Conservation (phyloP, 2,797 vertebrate genomes). For the Nasua narica region DNA sequence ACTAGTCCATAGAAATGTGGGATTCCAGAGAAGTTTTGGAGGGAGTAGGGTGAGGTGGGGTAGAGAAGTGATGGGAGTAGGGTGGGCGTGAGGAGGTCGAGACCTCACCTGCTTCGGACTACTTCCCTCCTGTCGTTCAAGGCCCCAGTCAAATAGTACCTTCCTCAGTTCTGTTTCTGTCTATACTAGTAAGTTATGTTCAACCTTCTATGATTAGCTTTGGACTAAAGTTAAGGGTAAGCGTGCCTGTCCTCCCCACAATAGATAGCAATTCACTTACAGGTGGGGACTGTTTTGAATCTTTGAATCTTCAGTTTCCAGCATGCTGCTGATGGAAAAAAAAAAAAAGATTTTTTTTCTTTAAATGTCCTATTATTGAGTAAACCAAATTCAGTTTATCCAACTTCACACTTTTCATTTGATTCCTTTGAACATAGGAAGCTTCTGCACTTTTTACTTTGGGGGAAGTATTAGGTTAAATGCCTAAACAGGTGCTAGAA, state of each 20-base stretch:
- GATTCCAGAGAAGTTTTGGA: not conserved
- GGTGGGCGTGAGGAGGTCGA: not conserved
- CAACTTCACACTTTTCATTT: not conserved
- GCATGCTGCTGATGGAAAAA: not conserved
- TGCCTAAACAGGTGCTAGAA: slow-evolving; percentile 9
- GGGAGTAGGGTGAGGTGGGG: not conserved
- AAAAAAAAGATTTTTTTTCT: not conserved
- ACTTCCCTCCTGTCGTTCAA: not conserved
- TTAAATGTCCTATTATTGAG: not conserved
- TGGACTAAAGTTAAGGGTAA: not conserved
- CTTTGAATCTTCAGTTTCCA: not conserved
- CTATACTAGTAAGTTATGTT: not conserved
- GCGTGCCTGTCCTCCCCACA: not conserved
- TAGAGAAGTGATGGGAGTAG: not conserved
- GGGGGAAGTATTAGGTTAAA: not conserved
- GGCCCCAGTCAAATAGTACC: not conserved
- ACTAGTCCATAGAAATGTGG: not conserved
- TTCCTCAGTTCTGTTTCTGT: not conserved
- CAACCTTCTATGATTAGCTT: not conserved
- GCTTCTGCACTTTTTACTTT: not conserved
- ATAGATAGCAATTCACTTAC: not conserved
- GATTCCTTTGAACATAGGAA: not conserved
- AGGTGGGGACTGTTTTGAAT: not conserved
- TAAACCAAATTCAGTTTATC: not conserved
- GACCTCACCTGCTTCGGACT: not conserved